These are phyloP conservation scores for Conomelus anceps DNA, from an alignment of 2,888 invertebrate species.

Conservation along the genomic window DNA sequence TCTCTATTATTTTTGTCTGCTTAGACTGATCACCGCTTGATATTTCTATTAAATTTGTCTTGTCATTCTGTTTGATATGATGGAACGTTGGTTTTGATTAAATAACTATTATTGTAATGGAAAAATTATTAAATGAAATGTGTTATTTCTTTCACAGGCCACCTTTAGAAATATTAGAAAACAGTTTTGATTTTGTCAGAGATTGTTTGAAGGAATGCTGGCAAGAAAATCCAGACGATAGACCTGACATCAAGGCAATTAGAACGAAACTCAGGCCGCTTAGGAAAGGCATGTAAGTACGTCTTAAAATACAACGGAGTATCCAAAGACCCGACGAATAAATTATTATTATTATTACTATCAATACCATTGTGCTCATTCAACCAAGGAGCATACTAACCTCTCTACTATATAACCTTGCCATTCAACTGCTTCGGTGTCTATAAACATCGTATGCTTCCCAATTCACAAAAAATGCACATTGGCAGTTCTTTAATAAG, in stretches of 20 bases:
- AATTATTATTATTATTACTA: too few species aligned
- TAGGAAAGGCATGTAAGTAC: slow-evolving; percentile 80
- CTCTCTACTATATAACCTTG: too few species aligned
- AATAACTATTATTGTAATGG: background rate
- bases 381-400: too few species aligned
- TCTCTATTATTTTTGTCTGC: background rate
- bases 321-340: too few species aligned
- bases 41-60: background rate
- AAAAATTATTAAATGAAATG: slow-evolving; percentile 15
- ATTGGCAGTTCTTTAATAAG: too few species aligned
- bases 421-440: too few species aligned
- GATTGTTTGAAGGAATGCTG: slow-evolving; percentile 84
- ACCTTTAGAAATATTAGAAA: slow-evolving; percentile 67
- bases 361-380: too few species aligned
- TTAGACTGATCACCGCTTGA: background rate
- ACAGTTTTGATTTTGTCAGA: slow-evolving; percentile 77
- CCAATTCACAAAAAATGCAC: too few species aligned
- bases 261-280: slow-evolving; percentile 71
- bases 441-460: too few species aligned
- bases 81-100: background rate
- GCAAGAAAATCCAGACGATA: slow-evolving; percentile 67
- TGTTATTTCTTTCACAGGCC: slow-evolving; percentile 63
- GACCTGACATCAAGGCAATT: slow-evolving; percentile 81
- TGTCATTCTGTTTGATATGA: background rate
- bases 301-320: too few species aligned